Percentiles rank a stretch among this genome's conserved stretches.
Conservation (phyloP, 2,888 invertebrate species). For the Patella caerulea region DNA sequence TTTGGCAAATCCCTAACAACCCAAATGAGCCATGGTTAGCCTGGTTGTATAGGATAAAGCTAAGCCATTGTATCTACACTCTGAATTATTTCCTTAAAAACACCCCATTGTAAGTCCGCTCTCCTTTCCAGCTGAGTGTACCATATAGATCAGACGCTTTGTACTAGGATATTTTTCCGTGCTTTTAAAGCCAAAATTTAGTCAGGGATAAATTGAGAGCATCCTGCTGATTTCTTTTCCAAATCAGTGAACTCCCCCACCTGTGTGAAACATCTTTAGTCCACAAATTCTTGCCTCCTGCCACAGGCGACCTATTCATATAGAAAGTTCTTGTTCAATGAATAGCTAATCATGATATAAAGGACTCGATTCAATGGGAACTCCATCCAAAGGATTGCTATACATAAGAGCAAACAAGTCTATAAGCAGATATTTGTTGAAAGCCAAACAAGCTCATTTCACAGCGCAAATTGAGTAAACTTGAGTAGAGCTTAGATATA, state of each 20-base stretch:
- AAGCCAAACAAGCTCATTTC: not conserved
- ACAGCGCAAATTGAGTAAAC: not conserved
- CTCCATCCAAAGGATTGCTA: slow-evolving; percentile 3
- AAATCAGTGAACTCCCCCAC: not conserved
- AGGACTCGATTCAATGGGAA: not conserved
- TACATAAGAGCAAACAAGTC: slow-evolving; percentile 8
- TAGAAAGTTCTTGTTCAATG: not conserved
- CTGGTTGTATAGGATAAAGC: no score
- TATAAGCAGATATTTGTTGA: slow-evolving; percentile 1
- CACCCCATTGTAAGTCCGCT: no score
- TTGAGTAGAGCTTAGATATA: not conserved
- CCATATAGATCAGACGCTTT: no score
- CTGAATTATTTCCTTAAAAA: no score
- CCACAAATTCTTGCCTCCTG: slow-evolving; percentile 9
- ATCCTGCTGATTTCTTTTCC: no score
- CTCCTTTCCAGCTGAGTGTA: no score
- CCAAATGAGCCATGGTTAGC: no score
- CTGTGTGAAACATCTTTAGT: not conserved
- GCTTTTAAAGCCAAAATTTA: no score
- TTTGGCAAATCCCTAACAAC: no score
- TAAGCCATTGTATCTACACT: no score
- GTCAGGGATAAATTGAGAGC: no score
- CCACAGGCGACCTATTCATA: slow-evolving; percentile 4
- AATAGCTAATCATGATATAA: slow-evolving; percentile 6
- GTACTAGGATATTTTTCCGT: no score